Evolutionary conservation across 2,888 invertebrate genomes (phyloP).

Genomic region (Branchipolynoe longqiensis): DNA sequence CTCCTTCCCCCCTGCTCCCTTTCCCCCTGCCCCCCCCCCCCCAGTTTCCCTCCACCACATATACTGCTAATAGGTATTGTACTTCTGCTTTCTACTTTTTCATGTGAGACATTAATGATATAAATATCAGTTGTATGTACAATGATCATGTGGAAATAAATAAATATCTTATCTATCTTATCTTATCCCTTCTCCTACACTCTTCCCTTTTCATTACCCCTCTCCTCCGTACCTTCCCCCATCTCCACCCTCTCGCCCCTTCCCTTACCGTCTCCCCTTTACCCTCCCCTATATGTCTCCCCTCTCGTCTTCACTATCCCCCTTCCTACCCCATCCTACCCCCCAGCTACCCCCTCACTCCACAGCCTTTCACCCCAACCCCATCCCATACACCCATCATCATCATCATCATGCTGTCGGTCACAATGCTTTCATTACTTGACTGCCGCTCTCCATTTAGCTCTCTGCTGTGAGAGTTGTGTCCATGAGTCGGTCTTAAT

Average conservation of each 20-base stretch:
- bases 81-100: background rate
- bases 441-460: background rate
- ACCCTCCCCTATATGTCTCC: background rate
- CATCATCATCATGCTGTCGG: background rate
- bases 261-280: background rate
- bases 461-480: no score
- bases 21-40: background rate
- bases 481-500: no score
- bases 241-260: background rate
- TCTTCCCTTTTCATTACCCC: background rate
- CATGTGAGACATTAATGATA: background rate
- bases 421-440: background rate
- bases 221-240: background rate
- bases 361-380: background rate
- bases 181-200: conserved; percentile 6
- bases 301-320: background rate
- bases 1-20: background rate
- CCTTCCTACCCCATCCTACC: background rate
- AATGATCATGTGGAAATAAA: no score
- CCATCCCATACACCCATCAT: background rate
- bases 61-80: background rate
- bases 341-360: background rate
- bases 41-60: background rate
- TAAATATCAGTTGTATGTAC: no score
- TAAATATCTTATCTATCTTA: no score